Base-by-base conservation (phyloP, 1,140 invertebrate genomes). In the Ericerus pela region DNA sequence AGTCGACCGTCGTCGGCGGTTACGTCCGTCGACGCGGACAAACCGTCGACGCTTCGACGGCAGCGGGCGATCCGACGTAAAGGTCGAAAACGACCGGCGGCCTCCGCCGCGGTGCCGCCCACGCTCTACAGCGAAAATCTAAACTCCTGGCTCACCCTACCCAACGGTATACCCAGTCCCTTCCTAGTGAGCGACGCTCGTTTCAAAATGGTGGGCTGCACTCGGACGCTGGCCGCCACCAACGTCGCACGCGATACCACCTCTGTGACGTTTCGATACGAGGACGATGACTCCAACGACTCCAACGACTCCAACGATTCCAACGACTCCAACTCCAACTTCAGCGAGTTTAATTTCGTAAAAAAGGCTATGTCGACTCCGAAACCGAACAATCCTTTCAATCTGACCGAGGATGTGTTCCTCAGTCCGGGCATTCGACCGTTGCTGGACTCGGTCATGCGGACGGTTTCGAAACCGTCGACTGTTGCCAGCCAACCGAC, bases 51-150 rank as follows among this genome's bases (percentile, higher is more conserved):
- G 0, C 41, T 75, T 11, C 69, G 68, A 59, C 61, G 73, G 14
- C 71, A 73, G 53, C 66, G 69, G 0, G 72, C 69, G 0, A 72
- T 73, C 27, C 62, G 70, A 2, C 60, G 70, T n/a, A 69, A 72
- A 37, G 63, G 70, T 4, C 43, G 26, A 56, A 59, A 10, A 58
- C 26, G n/a, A 62, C 64, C 1, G 66, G 31, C 37, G 27, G 53
- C 26, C 14, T 51, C 28, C 14, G 54, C 47, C 16, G n/a, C 31
- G 12, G 41, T 47, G 14, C 41, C 41, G 41, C 41, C 22, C 22
- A 47, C 41, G 4, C 22, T 47, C 10, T 47, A 47, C 20, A 47
- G 26, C 26, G 26, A 47, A 47, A 47, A 47, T 47, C 26, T 47
- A 47, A 47, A 47, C 22, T 37, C 57, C 16, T 59, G 61, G n/a